Evolutionary conservation across 1,140 invertebrate species (phyloP).

Genomic region (Akabosia matsudoensis): DNA sequence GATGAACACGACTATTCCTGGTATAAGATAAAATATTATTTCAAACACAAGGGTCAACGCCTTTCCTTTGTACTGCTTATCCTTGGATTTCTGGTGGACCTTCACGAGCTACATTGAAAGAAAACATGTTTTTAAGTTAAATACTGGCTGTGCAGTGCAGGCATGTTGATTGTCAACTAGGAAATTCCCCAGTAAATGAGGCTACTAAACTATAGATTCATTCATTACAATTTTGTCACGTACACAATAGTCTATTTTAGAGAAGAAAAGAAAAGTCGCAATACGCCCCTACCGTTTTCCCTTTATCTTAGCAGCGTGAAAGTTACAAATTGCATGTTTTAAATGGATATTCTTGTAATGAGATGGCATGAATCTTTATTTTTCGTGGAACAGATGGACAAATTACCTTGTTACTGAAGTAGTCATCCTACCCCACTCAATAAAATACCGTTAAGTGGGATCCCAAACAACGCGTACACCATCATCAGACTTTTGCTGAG

Average conservation of each 20-base stretch:
- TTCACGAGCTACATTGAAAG: slow-evolving; percentile 56
- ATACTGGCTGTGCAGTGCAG: neutral
- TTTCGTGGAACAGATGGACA: neutral
- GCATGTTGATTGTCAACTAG: no score
- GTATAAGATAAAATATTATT: slow-evolving; percentile 73
- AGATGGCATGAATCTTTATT: no score
- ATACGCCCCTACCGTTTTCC: no score
- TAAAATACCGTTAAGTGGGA: slow-evolving; percentile 87
- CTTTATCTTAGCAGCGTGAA: no score
- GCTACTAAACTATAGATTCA: no score
- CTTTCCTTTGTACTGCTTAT: slow-evolving; percentile 55
- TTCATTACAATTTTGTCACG: no score
- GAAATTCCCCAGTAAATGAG: no score
- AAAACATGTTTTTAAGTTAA: neutral
- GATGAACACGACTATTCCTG: slow-evolving; percentile 85
- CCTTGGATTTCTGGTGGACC: slow-evolving; percentile 72
- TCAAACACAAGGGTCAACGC: slow-evolving; percentile 69
- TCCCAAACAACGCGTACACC: slow-evolving; percentile 88
- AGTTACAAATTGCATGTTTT: no score
- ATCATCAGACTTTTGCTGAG: slow-evolving; percentile 83
- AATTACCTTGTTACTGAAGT: slow-evolving; percentile 68
- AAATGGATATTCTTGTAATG: no score
- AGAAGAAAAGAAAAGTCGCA: no score
- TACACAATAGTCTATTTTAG: no score
- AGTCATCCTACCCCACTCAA: slow-evolving; percentile 74